A percentile compares a stretch with the other conserved stretches of the same genome.
phyloP scores from a whole-genome alignment of 1,140 invertebrate genomes.

The Lordiphosa clarofinis region DNA sequence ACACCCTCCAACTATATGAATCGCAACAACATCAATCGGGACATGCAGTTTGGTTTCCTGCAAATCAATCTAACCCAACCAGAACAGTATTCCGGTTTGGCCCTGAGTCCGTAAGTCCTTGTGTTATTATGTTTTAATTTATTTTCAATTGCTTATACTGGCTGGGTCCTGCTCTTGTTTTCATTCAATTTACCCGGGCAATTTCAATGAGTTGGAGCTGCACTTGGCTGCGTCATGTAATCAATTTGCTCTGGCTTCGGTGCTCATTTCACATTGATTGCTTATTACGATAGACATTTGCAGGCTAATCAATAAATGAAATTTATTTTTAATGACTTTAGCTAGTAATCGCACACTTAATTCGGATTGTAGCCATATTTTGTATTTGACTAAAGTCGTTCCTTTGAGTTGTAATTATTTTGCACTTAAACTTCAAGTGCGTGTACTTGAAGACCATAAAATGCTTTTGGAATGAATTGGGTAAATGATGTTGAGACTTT shows the following conservation, averaged over 20 bases:
- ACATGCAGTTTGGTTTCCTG: slow-evolving; percentile 93
- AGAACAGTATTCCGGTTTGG: slow-evolving; percentile 84
- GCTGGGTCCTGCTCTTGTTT: slow-evolving; percentile 45
- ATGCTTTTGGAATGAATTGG: slow-evolving; percentile 8
- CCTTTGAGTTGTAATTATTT: slow-evolving; percentile 58
- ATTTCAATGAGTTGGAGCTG: slow-evolving; percentile 37
- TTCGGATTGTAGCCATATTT: slow-evolving; percentile 20
- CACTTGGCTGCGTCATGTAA: slow-evolving; percentile 11
- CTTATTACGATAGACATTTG: slow-evolving; percentile 56
- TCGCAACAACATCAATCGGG: slow-evolving; percentile 85
- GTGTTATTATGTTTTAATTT: slow-evolving; percentile 68
- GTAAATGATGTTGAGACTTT: slow-evolving; percentile 4
- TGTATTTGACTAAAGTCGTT: slow-evolving; percentile 34
- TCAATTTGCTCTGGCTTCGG: slow-evolving; percentile 35
- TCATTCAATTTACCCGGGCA: slow-evolving; percentile 68
- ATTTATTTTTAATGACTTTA: slow-evolving; percentile 53
- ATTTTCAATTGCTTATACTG: slow-evolving; percentile 38
- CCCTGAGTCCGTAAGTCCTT: slow-evolving; percentile 89
- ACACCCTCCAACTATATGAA: slow-evolving; percentile 85
- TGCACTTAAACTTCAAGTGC: slow-evolving; percentile 54
- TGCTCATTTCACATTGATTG: slow-evolving; percentile 24
- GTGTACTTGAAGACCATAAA: slow-evolving; percentile 36
- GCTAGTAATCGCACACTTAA: slow-evolving; percentile 31
- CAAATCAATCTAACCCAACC: slow-evolving; percentile 93
- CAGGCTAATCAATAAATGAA: slow-evolving; percentile 68